These are phyloP conservation scores for Dicycla oo DNA, from an alignment of 2,888 invertebrate species.

Conservation along the genomic window DNA sequence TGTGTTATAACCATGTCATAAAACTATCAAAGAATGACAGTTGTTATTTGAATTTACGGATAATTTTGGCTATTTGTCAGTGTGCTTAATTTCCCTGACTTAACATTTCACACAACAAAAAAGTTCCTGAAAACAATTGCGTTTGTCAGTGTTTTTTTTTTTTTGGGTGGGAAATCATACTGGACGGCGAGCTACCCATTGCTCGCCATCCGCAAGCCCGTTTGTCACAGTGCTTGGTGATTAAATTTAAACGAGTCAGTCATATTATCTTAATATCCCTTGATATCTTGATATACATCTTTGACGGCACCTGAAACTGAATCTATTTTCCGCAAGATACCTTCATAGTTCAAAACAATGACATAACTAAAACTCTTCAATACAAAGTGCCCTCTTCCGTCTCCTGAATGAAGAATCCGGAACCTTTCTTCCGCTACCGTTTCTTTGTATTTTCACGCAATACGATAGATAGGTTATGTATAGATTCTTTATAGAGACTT, in stretches of 20 bases:
- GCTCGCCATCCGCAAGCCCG: no score
- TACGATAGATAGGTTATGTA: background rate
- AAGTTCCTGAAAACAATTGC: no score
- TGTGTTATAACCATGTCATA: background rate
- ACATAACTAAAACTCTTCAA: conserved; percentile 16
- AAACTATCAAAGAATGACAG: background rate
- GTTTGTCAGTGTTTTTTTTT: no score
- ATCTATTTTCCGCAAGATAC: background rate
- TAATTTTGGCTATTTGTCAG: background rate
- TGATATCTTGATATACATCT: no score
- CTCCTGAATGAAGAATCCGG: conserved; percentile 15
- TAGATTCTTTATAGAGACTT: background rate
- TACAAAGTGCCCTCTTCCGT: conserved; percentile 39
- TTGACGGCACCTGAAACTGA: background rate
- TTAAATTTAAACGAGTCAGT: background rate
- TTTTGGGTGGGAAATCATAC: no score
- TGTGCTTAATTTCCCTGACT: background rate
- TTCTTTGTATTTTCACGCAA: conserved; percentile 25
- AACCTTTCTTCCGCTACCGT: conserved; percentile 32
- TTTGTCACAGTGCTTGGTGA: background rate
- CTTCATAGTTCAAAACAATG: conserved; percentile 17
- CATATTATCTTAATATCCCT: background rate
- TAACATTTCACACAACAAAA: no score
- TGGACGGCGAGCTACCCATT: no score
- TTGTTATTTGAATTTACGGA: background rate